Evolutionary conservation across 2,113 vertebrate genomes (phyloP).

Genomic region (Bucco capensis): DNA sequence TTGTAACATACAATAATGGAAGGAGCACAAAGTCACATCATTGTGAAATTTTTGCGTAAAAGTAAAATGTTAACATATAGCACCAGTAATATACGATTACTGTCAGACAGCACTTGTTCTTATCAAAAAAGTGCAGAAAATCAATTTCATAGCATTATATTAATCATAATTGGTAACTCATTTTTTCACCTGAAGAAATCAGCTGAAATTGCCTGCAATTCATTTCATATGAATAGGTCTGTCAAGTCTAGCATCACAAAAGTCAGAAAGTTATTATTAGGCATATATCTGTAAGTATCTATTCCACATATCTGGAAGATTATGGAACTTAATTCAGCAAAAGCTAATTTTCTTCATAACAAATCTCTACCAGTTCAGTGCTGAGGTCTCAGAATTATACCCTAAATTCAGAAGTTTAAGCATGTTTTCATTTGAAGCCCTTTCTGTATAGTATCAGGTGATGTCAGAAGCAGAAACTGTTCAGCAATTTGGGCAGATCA

Average conservation of each 20-base stretch:
- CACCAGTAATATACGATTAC: neutral
- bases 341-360: neutral
- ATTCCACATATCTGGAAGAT: neutral
- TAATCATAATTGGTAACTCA: neutral
- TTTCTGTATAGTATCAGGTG: neutral
- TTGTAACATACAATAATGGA: neutral
- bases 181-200: neutral
- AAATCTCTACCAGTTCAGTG: neutral
- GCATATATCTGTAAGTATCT: neutral
- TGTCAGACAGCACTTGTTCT: neutral
- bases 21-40: neutral
- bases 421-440: neutral
- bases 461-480: neutral
- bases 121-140: neutral
- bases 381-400: neutral
- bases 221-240: neutral
- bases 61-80: neutral
- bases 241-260: neutral
- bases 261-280: neutral
- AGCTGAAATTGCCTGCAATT: constrained; percentile 10
- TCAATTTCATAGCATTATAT: neutral
- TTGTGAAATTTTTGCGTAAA: neutral
- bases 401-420: neutral
- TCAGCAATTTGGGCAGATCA: neutral
- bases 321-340: neutral